A percentile compares a stretch with the other conserved stretches of the same genome.
phyloP scores from a whole-genome alignment of 2,888 invertebrate genomes.

The Cryptophagus acutangulus region DNA sequence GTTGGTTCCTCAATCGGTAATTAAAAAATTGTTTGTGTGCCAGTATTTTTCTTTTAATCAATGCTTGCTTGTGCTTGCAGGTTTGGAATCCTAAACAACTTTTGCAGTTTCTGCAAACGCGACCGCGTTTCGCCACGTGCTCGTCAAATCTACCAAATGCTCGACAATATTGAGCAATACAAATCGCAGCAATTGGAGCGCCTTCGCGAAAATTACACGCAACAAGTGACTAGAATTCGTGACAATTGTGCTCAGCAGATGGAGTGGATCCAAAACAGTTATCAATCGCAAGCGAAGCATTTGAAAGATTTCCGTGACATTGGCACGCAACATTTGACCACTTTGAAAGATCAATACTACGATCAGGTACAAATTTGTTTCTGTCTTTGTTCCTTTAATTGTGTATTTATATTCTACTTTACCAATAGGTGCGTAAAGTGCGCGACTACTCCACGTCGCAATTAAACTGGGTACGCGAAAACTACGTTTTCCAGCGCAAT shows the following conservation, averaged over 20 bases:
- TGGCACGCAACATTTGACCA: constrained; percentile 80
- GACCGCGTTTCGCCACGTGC: constrained; percentile 70
- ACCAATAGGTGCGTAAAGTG: constrained; percentile 84
- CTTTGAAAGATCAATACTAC: constrained; percentile 84
- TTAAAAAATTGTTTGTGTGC: constrained; percentile 26
- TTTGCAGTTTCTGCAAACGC: constrained; percentile 68
- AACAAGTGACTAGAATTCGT: constrained; percentile 85
- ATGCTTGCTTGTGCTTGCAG: constrained; percentile 51
- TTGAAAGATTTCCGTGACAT: constrained; percentile 86
- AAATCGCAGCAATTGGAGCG: constrained; percentile 84
- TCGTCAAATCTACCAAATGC: constrained; percentile 78
- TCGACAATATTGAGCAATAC: constrained; percentile 86
- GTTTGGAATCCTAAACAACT: constrained; percentile 65
- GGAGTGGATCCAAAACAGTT: constrained; percentile 90
- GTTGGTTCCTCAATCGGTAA: constrained; percentile 66
- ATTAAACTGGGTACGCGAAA: constrained; percentile 89
- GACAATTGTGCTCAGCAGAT: constrained; percentile 92
- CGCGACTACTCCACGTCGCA: constrained; percentile 89
- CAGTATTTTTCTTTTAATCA: neutral
- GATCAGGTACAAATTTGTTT: constrained; percentile 66
- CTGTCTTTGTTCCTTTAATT: too few relatives aligned
- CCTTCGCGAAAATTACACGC: constrained; percentile 85
- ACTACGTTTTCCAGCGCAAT: constrained; percentile 91
- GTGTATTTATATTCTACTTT: constrained; percentile 23
- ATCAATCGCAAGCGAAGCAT: constrained; percentile 81